phyloP scores from a whole-genome alignment of 1,140 invertebrate genomes.

The Parasteatoda tepidariorum region DNA sequence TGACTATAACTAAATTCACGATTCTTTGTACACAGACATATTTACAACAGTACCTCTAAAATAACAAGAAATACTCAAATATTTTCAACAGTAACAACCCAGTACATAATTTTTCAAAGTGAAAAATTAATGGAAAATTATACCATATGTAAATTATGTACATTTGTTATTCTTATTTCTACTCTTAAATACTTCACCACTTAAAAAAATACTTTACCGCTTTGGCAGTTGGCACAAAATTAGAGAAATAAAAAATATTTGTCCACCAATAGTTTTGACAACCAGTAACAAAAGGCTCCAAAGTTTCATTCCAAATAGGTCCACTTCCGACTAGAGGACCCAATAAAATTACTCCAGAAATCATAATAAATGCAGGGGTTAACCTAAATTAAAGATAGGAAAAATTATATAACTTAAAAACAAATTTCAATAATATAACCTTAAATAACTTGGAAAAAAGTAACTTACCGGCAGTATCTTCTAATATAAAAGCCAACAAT shows the following conservation, averaged over 20 bases:
- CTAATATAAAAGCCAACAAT: conserved; percentile 58
- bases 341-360: conserved; percentile 46
- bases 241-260: conserved; percentile 63
- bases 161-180: too few relatives aligned
- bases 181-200: too few relatives aligned
- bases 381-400: conserved; percentile 21
- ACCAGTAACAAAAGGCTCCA: conserved; percentile 53
- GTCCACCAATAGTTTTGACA: conserved; percentile 65
- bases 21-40: too few relatives aligned
- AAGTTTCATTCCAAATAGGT: conserved; percentile 61
- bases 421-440: not conserved
- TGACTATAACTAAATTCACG: too few relatives aligned
- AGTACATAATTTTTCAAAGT: too few relatives aligned
- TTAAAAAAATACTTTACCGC: conserved; percentile 24
- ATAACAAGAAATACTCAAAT: too few relatives aligned
- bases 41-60: too few relatives aligned
- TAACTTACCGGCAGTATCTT: conserved; percentile 58
- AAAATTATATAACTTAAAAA: not conserved
- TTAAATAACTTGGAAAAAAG: not conserved
- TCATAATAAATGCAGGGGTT: conserved; percentile 59
- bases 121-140: too few relatives aligned
- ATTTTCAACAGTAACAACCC: too few relatives aligned
- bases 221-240: conserved; percentile 61
- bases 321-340: conserved; percentile 60
- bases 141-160: too few relatives aligned